Evolutionary conservation across 2,113 vertebrate genomes (phyloP).

Genomic region (Ammodramus savannarum): DNA sequence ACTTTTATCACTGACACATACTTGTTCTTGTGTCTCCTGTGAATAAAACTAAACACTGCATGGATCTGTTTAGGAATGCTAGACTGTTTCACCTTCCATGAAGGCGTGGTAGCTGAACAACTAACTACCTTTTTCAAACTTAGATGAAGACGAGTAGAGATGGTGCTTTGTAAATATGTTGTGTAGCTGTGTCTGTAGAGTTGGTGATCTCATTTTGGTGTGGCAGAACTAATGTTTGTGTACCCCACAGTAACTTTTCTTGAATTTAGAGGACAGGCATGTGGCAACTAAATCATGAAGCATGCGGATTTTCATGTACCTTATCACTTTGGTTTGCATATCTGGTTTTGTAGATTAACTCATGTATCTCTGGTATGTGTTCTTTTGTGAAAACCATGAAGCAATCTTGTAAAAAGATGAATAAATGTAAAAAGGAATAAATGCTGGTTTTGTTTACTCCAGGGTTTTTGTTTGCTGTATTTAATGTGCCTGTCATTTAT

Average conservation of each 20-base stretch:
- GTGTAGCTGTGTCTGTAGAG: neutral
- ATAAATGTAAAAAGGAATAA: slow-evolving; percentile 69
- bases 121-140: slow-evolving; percentile 3
- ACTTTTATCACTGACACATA: neutral
- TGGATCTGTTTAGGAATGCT: neutral
- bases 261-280: neutral
- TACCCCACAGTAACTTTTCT: neutral
- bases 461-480: slow-evolving; percentile 13
- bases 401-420: neutral
- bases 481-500: neutral
- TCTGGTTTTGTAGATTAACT: slow-evolving; percentile 13
- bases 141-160: neutral
- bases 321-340: neutral
- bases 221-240: neutral
- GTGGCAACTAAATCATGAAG: neutral
- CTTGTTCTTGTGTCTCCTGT: neutral
- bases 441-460: slow-evolving; percentile 56
- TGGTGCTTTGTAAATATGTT: neutral
- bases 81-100: slow-evolving; percentile 67
- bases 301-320: neutral
- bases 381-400: slow-evolving; percentile 12
- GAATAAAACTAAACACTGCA: neutral
- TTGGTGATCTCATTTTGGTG: neutral
- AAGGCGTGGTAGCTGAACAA: slow-evolving; percentile 60
- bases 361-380: neutral